These are phyloP conservation scores for Staurois parvus DNA, from an alignment of 2,797 vertebrate genomes.

Conservation along the genomic window DNA sequence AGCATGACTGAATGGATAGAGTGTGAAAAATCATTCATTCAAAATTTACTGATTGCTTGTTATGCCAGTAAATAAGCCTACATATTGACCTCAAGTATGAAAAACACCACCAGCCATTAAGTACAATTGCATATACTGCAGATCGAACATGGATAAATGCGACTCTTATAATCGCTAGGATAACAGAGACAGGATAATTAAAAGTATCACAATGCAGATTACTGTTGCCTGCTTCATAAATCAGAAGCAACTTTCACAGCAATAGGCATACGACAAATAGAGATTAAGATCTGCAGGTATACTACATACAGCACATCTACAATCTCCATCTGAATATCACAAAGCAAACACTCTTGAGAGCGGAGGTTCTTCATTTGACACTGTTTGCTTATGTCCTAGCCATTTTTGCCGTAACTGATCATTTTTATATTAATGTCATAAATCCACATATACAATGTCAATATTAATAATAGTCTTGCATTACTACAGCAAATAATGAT, in stretches of 20 bases:
- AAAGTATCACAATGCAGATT: neutral
- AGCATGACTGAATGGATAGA: no score
- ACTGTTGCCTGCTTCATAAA: neutral
- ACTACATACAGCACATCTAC: constrained; percentile 9
- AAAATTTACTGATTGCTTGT: no score
- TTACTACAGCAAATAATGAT: constrained; percentile 44
- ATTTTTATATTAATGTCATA: constrained; percentile 48
- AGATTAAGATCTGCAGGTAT: constrained; percentile 19
- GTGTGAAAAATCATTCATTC: no score
- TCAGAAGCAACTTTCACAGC: neutral
- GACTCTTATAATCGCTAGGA: neutral
- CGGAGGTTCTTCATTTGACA: constrained; percentile 17
- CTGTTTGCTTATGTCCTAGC: constrained; percentile 32
- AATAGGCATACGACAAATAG: neutral
- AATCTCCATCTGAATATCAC: constrained; percentile 23
- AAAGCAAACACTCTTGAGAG: constrained; percentile 29
- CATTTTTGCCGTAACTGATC: constrained; percentile 40
- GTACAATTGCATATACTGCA: no score
- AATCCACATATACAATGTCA: constrained; percentile 34
- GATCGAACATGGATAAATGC: neutral
- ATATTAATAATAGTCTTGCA: constrained; percentile 49
- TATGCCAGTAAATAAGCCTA: no score
- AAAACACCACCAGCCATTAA: no score
- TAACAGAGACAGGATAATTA: neutral
- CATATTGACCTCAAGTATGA: no score